phyloP scores from a whole-genome alignment of 1,140 invertebrate genomes.

The Zaprionus vittiger region DNA sequence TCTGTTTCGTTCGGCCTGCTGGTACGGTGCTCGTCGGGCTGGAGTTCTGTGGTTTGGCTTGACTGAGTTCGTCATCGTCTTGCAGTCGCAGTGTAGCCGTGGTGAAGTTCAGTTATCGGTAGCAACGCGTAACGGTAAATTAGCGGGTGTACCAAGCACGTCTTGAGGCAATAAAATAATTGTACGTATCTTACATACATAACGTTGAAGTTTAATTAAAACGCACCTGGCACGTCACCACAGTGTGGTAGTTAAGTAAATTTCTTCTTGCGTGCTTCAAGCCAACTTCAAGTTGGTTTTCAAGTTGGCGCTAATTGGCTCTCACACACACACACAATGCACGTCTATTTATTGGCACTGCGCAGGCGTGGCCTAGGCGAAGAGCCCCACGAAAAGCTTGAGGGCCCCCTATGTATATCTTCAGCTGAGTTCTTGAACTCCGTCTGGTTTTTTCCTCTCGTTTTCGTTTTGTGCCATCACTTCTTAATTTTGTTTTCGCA shows the following conservation, averaged over 20 bases:
- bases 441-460: conserved; percentile 68
- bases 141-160: conserved; percentile 26
- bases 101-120: conserved; percentile 48
- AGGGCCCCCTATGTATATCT: background rate
- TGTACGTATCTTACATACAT: conserved; percentile 16
- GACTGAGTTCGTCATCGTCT: conserved; percentile 28
- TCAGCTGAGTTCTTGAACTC: conserved; percentile 43
- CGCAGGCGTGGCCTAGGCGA: conserved; percentile 56
- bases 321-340: conserved; percentile 24
- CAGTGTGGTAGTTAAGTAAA: conserved; percentile 16
- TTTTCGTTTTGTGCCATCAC: conserved; percentile 49
- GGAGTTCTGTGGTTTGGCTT: conserved; percentile 12
- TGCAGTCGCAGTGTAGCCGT: conserved; percentile 36
- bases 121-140: conserved; percentile 42
- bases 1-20: background rate
- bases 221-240: conserved; percentile 14
- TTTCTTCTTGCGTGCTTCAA: conserved; percentile 11
- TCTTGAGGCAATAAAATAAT: conserved; percentile 24
- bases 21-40: background rate
- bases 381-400: conserved; percentile 9
- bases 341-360: conserved; percentile 6
- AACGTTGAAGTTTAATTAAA: conserved; percentile 7
- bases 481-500: conserved; percentile 49
- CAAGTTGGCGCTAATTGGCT: conserved; percentile 52
- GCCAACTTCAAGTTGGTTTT: conserved; percentile 30